Evolutionary conservation across 2,888 invertebrate species (phyloP).

Genomic region (Acanthacorydalis orientalis): DNA sequence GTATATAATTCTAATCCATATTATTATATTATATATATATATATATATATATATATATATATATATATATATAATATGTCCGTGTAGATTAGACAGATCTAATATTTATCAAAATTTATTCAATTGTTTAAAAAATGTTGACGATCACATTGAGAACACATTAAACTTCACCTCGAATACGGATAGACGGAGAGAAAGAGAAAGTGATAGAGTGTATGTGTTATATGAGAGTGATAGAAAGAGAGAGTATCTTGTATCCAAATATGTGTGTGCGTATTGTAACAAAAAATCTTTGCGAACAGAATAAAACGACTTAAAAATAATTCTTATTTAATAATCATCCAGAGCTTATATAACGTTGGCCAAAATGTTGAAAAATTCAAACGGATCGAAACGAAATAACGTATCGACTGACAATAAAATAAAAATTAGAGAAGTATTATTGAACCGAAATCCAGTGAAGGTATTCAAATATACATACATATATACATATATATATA

Average conservation of each 20-base stretch:
- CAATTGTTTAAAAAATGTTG: no score
- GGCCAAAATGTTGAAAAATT: slow-evolving; percentile 4
- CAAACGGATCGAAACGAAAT: background rate
- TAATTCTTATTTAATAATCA: background rate
- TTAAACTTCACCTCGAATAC: background rate
- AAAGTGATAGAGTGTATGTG: background rate
- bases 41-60: no score
- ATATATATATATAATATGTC: no score
- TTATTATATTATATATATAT: no score
- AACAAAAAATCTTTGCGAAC: slow-evolving; percentile 23
- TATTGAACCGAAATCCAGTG: background rate
- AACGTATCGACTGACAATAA: background rate
- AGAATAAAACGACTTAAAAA: background rate
- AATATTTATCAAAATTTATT: no score
- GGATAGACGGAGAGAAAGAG: background rate
- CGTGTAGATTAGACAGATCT: no score
- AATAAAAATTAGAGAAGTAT: background rate
- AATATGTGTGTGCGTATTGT: slow-evolving; percentile 28
- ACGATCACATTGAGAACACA: background rate
- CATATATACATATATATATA: background rate
- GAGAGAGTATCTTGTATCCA: slow-evolving; percentile 2
- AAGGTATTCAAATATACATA: background rate
- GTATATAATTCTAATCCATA: no score
- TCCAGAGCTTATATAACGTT: slow-evolving; percentile 4
- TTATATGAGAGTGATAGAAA: background rate